phyloP scores from a whole-genome alignment of 2,797 vertebrate species.

The Bufotes viridis region DNA sequence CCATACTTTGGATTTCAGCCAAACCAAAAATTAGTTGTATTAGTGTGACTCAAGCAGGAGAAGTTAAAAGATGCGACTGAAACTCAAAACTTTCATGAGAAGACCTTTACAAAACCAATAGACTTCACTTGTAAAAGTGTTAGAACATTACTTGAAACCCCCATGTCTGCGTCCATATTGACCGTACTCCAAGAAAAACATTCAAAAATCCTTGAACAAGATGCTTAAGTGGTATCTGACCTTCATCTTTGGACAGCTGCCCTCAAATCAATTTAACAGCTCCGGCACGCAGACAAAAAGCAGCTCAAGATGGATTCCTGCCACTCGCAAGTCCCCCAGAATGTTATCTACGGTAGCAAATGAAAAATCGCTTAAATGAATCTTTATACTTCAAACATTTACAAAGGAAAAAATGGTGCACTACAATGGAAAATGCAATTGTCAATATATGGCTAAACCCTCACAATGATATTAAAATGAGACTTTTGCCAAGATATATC shows the following conservation, averaged over 20 bases:
- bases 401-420: no score
- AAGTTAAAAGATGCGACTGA: conserved; percentile 16
- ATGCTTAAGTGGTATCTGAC: conserved; percentile 56
- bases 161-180: conserved; percentile 16
- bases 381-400: not conserved
- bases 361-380: conserved; percentile 6
- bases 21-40: conserved; percentile 47
- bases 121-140: conserved; percentile 30
- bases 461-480: no score
- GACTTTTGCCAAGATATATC: no score
- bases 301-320: conserved; percentile 21
- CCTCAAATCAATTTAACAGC: conserved; percentile 59
- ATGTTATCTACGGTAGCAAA: conserved; percentile 18
- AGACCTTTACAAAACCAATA: conserved; percentile 33
- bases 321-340: conserved; percentile 31
- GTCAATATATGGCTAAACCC: no score
- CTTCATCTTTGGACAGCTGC: conserved; percentile 56
- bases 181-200: conserved; percentile 48
- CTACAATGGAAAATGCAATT: no score
- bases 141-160: conserved; percentile 44
- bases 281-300: conserved; percentile 10
- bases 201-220: conserved; percentile 53
- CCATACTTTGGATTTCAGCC: conserved; percentile 27
- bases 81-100: conserved; percentile 32
- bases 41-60: conserved; percentile 30